Conservation (phyloP, 2,888 invertebrate species). For the Laothoe populi region DNA sequence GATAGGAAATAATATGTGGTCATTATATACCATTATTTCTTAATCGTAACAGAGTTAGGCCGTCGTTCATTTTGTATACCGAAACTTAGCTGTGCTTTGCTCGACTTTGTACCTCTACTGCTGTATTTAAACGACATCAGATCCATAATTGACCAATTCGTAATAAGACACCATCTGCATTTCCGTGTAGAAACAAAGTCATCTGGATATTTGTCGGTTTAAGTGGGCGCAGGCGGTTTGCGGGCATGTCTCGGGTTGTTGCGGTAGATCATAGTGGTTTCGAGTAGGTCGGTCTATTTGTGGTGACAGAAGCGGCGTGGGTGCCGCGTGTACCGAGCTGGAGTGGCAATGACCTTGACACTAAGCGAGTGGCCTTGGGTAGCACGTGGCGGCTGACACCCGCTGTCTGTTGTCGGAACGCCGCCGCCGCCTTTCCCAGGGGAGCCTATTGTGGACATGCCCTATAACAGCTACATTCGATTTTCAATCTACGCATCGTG, state of each 20-base stretch:
- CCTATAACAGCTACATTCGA: conserved; percentile 44
- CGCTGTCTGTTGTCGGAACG: conserved; percentile 84
- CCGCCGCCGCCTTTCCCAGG: conserved; percentile 84
- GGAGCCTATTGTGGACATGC: conserved; percentile 81
- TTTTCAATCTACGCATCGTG: conserved; percentile 40
- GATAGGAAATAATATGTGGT: too few relatives aligned
- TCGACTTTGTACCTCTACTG: not conserved
- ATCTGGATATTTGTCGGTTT: conserved; percentile 9
- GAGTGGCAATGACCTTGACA: conserved; percentile 85
- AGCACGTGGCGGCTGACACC: conserved; percentile 85
- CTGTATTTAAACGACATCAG: not conserved
- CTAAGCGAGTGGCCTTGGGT: conserved; percentile 85
- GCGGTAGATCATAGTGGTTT: conserved; percentile 69
- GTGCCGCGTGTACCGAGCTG: conserved; percentile 83
- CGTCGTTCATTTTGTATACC: too few relatives aligned
- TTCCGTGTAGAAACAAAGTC: conserved; percentile 13
- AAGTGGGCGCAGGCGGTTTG: conserved; percentile 32
- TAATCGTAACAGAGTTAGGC: too few relatives aligned
- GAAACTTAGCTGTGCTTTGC: too few relatives aligned
- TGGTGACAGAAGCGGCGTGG: conserved; percentile 84
- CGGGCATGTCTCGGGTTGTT: conserved; percentile 60
- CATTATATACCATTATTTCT: too few relatives aligned
- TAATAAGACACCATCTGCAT: not conserved
- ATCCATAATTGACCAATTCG: not conserved
- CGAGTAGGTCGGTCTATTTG: conserved; percentile 82